Percentiles rank a stretch among this genome's conserved stretches.
Evolutionary conservation across 2,797 vertebrate genomes (phyloP).

Genomic region (Orestias chungarensis): DNA sequence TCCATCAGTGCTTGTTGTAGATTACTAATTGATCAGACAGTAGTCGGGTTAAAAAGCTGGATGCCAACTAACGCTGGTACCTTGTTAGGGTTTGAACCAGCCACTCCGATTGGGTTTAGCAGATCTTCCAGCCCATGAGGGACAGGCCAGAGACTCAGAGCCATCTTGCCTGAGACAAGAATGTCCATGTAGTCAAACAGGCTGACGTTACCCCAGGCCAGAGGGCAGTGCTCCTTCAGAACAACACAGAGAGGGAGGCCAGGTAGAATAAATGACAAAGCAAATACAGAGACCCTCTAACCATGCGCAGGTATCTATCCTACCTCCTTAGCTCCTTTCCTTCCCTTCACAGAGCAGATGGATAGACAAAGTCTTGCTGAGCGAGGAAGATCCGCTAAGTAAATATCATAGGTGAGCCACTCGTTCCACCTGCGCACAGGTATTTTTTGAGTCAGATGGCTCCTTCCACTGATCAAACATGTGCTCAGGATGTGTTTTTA

Average conservation of each 20-base stretch:
- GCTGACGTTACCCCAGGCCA: constrained; percentile 79
- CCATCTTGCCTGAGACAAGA: constrained; percentile 72
- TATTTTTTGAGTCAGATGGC: not conserved
- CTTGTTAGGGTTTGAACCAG: constrained; percentile 81
- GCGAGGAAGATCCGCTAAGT: constrained; percentile 72
- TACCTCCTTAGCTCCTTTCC: constrained; percentile 70
- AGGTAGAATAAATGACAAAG: not conserved
- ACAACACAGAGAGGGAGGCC: not conserved
- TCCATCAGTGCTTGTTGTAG: not conserved
- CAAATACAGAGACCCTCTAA: not conserved
- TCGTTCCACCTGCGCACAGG: constrained; percentile 67
- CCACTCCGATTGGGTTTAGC: constrained; percentile 73
- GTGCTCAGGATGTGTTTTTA: not conserved
- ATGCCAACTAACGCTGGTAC: constrained; percentile 39
- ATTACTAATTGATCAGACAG: not conserved
- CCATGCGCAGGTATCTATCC: not conserved
- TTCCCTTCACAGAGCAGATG: constrained; percentile 72
- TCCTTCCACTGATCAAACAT: not conserved
- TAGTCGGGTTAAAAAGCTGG: not conserved
- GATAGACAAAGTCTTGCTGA: constrained; percentile 66
- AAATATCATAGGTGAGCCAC: constrained; percentile 70
- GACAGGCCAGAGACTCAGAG: constrained; percentile 73
- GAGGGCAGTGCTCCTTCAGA: constrained; percentile 74
- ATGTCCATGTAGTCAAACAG: constrained; percentile 76
- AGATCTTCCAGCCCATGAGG: constrained; percentile 76